Evolutionary conservation across 2,888 invertebrate species (phyloP).

Genomic region (Philaethria dido): DNA sequence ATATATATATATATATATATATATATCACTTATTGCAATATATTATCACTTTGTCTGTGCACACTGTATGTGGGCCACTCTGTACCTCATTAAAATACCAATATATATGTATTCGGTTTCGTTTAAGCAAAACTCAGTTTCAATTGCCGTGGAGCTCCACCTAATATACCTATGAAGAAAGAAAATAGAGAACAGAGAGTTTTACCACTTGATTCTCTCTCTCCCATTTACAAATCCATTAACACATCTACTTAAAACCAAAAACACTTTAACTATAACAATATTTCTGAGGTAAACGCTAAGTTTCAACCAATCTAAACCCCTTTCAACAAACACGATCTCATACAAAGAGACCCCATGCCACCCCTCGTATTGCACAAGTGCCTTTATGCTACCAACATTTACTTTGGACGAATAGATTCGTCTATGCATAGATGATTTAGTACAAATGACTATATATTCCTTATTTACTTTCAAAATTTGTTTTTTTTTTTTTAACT

Average conservation of each 20-base stretch:
- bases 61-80: too few species aligned
- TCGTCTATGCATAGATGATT: conserved; percentile 30
- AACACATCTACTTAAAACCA: not conserved
- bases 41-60: too few species aligned
- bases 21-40: too few species aligned
- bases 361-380: conserved; percentile 38
- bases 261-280: conserved; percentile 11
- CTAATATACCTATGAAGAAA: not conserved
- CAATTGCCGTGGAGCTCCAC: too few species aligned
- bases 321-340: conserved; percentile 36
- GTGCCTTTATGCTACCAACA: conserved; percentile 40
- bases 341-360: conserved; percentile 38
- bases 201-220: not conserved
- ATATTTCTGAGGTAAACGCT: conserved; percentile 24
- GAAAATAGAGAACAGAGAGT: not conserved
- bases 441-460: conserved; percentile 13
- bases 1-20: too few species aligned
- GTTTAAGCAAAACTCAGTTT: too few species aligned
- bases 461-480: not conserved
- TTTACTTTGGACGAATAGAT: conserved; percentile 32
- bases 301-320: conserved; percentile 25
- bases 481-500: too few species aligned
- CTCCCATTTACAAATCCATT: not conserved
- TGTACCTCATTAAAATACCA: too few species aligned
- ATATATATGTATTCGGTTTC: too few species aligned